A percentile compares a stretch with the other conserved stretches of the same genome.
Evolutionary conservation across 2,888 invertebrate species (phyloP).

Genomic region (Drosophila mayaguana): DNA sequence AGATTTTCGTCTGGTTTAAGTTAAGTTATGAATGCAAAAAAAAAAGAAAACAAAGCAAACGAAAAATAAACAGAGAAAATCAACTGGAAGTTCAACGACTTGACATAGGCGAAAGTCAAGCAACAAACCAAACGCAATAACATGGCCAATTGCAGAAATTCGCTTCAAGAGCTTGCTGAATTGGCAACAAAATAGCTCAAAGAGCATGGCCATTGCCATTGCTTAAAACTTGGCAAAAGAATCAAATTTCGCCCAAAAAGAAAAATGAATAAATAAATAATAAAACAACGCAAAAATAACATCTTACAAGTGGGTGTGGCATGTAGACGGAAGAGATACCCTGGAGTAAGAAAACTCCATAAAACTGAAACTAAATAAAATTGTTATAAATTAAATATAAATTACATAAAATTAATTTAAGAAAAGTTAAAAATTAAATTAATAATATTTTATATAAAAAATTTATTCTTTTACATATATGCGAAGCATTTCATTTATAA

Average conservation of each 20-base stretch:
- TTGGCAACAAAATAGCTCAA: conserved; percentile 69
- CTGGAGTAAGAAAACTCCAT: not conserved
- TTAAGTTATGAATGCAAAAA: conserved; percentile 33
- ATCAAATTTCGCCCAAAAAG: conserved; percentile 34
- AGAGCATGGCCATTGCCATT: conserved; percentile 59
- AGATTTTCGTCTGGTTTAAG: conserved; percentile 36
- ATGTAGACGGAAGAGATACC: not conserved
- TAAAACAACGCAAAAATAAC: conserved; percentile 20
- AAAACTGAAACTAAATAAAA: too few species aligned
- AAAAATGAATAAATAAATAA: conserved; percentile 15
- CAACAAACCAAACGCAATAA: conserved; percentile 53
- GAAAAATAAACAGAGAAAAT: conserved; percentile 20
- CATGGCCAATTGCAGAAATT: conserved; percentile 58
- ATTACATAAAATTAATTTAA: too few species aligned
- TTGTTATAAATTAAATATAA: too few species aligned
- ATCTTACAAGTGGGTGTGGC: not conserved
- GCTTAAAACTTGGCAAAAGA: conserved; percentile 54
- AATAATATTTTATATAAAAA: too few species aligned
- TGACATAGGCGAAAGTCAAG: conserved; percentile 39
- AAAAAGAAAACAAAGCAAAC: not conserved
- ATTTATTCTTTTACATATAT: too few species aligned
- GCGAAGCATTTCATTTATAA: too few species aligned
- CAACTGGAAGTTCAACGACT: conserved; percentile 58
- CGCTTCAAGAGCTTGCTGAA: conserved; percentile 44
- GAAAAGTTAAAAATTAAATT: too few species aligned